Evolutionary conservation across 1,140 invertebrate genomes (phyloP).

Genomic region (Drosophila teissieri): DNA sequence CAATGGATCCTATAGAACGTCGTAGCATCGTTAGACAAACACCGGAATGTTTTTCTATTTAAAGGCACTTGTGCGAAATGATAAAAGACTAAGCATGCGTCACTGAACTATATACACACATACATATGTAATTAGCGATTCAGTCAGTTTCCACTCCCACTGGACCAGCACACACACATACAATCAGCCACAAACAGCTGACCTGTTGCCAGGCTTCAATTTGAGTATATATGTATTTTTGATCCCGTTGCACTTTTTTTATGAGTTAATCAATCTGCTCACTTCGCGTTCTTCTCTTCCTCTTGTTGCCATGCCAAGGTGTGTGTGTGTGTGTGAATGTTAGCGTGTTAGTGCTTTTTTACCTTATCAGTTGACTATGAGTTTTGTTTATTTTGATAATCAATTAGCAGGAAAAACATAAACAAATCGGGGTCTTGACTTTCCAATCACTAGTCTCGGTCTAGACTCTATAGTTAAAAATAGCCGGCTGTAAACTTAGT

Average conservation of each 20-base stretch:
- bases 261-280: not conserved
- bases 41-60: not conserved
- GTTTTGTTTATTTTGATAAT: conserved; percentile 55
- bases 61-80: not conserved
- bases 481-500: not conserved
- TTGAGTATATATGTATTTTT: not conserved
- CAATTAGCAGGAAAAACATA: conserved; percentile 54
- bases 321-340: not conserved
- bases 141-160: not conserved
- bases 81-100: not conserved
- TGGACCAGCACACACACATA: conserved; percentile 5
- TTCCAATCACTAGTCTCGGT: conserved; percentile 2
- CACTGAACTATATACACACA: too few species aligned
- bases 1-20: not conserved
- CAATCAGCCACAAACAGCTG: too few species aligned
- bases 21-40: conserved; percentile 1
- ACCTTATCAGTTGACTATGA: conserved; percentile 31
- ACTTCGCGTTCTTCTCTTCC: conserved; percentile 5
- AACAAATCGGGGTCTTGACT: conserved; percentile 46
- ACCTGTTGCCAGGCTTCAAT: conserved; percentile 17
- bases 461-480: not conserved
- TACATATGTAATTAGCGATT: not conserved
- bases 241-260: conserved; percentile 4
- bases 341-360: conserved; percentile 3
- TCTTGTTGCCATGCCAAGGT: conserved; percentile 30